Evolutionary conservation across 2,888 invertebrate species (phyloP), one percentile per base, ranked within the genome.

Genomic region (Aleiodes testaceus): DNA sequence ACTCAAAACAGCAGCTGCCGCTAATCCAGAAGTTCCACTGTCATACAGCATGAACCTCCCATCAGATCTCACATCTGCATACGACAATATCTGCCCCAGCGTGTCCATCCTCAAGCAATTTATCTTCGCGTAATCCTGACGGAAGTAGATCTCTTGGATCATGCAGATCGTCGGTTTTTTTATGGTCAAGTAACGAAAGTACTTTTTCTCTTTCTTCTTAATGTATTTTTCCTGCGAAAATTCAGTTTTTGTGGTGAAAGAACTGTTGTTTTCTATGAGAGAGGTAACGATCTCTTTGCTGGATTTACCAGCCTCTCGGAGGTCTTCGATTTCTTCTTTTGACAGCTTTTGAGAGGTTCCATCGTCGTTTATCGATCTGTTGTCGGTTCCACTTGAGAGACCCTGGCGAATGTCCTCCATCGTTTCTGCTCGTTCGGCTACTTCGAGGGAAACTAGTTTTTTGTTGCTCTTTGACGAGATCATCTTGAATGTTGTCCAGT

Each of bases 161-260:
- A 95, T 88, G 55, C 96, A 89, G 70, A 98, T 90, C 45, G 92
- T 95, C 0, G 98, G 97, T 82, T 91, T 92, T 4, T 94, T 89
- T 61, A 98, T 90, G 77, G 93, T 93, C 14, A 97, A 89, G 82
- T 92, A 94, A 81, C 95, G 95, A 83, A 93, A 94, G 88, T 97
- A 98, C 88, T 98, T 98, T 80, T 94, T 94, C 81, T 96, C 95
- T 87, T 99, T 99, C 86, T 98, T 98, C 80, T 94, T 94, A 52
- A 98, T 90, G 87, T 98, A 99, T 86, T 98, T 98, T 79, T 96
- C 95, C 87, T 98, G 95, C 0, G 95, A 94, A 87, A 93, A 98
- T 81, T 95, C 96, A 0, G 97, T 98, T 89, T 98, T 98, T 69
- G 92, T 90, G 45, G 91, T 91, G 87, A 98, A 99, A 0, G 97